Conservation (phyloP, 1,140 invertebrate genomes). For the Papilio polytes region DNA sequence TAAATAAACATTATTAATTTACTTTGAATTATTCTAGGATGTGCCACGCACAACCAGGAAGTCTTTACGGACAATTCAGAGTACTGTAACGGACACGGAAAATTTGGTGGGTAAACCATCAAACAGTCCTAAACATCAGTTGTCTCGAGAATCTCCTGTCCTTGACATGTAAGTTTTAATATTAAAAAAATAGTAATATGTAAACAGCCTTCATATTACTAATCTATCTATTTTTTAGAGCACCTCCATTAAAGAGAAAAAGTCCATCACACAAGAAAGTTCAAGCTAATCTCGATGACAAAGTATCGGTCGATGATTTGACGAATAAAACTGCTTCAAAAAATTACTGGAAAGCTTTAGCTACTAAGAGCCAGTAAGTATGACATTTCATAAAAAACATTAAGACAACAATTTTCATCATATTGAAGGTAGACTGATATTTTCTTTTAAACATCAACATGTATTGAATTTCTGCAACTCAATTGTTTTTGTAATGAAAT, state of each 20-base stretch:
- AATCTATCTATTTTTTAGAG: conserved; percentile 54
- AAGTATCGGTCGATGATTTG: conserved; percentile 85
- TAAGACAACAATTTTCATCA: not conserved
- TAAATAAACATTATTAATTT: conserved; percentile 36
- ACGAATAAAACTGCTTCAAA: conserved; percentile 86
- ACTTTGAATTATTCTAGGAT: conserved; percentile 51
- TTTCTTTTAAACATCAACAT: not conserved
- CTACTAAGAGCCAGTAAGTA: conserved; percentile 86
- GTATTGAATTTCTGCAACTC: not conserved
- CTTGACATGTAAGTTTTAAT: conserved; percentile 53
- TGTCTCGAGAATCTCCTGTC: conserved; percentile 59
- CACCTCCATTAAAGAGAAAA: conserved; percentile 72
- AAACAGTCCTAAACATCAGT: conserved; percentile 76
- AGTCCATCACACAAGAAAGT: conserved; percentile 78
- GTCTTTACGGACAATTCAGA: conserved; percentile 86
- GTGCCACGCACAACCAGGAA: conserved; percentile 77
- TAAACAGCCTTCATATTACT: conserved; percentile 2
- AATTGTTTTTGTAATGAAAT: not conserved
- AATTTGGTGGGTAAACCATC: conserved; percentile 85
- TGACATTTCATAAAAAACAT: not conserved
- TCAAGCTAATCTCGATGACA: conserved; percentile 84
- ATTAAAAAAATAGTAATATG: conserved; percentile 12
- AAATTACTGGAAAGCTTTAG: conserved; percentile 88
- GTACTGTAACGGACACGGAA: conserved; percentile 86
- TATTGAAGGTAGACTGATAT: not conserved